Percentiles rank a stretch among this genome's conserved stretches.
These are phyloP conservation scores for Caenorhabditis virilis DNA, from an alignment of 2,888 invertebrate genomes.

Conservation along the genomic window DNA sequence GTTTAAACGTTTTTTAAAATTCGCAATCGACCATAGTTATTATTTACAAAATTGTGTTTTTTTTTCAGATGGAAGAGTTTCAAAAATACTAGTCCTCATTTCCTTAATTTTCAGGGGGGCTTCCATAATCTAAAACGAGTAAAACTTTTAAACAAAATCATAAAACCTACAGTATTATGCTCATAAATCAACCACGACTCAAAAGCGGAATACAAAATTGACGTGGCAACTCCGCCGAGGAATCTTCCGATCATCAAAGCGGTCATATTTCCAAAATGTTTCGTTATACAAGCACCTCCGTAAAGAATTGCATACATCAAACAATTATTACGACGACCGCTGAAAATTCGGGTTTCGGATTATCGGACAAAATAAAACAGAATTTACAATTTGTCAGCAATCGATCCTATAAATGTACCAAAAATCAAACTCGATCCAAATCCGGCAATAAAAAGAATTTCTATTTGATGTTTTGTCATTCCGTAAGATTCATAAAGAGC, in stretches of 20 bases:
- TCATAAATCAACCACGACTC: slow-evolving; percentile 73
- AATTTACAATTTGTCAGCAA: slow-evolving; percentile 73
- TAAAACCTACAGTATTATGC: slow-evolving; percentile 70
- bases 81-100: no score
- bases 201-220: slow-evolving; percentile 72
- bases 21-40: no score
- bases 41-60: no score
- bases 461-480: slow-evolving; percentile 70
- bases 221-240: slow-evolving; percentile 73
- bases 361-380: neutral
- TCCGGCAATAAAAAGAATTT: slow-evolving; percentile 72
- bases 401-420: slow-evolving; percentile 72
- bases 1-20: no score
- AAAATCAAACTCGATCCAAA: slow-evolving; percentile 73
- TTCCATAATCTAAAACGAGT: no score
- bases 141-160: neutral
- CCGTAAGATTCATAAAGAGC: slow-evolving; percentile 72
- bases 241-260: slow-evolving; percentile 70
- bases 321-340: slow-evolving; percentile 72
- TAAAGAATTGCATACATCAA: slow-evolving; percentile 72
- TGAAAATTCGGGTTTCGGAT: slow-evolving; percentile 57
- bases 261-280: slow-evolving; percentile 72
- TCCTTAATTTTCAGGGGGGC: no score
- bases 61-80: no score
- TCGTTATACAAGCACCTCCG: slow-evolving; percentile 72